Evolutionary conservation across 2,797 vertebrate species (phyloP).

Genomic region (Furcifer pardalis): DNA sequence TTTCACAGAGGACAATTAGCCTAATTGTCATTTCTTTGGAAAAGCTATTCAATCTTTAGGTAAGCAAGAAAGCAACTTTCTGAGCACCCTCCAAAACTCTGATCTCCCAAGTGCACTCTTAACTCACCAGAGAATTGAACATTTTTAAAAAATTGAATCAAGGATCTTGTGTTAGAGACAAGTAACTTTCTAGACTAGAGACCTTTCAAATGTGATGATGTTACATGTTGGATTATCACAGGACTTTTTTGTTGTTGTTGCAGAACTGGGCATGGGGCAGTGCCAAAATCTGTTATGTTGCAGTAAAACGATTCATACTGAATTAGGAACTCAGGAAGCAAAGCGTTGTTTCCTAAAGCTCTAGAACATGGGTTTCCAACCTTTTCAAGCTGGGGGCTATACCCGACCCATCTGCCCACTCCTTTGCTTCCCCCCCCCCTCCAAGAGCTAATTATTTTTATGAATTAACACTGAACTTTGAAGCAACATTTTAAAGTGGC

Average conservation of each 20-base stretch:
- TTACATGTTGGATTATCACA: neutral
- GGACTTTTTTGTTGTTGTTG: neutral
- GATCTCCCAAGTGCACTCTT: neutral
- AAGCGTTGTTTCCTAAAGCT: too few species aligned
- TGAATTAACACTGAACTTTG: too few species aligned
- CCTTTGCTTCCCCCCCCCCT: neutral
- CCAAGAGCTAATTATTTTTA: too few species aligned
- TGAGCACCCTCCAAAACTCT: neutral
- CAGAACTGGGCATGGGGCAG: neutral
- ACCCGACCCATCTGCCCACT: neutral
- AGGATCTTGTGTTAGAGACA: neutral
- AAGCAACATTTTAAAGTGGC: too few species aligned
- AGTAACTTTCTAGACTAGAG: neutral
- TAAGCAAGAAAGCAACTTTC: neutral
- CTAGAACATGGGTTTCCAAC: too few species aligned
- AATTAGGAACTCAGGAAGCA: neutral
- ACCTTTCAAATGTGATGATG: neutral
- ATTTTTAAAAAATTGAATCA: neutral
- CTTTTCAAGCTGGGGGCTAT: too few species aligned
- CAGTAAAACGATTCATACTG: neutral
- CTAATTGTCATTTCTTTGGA: neutral
- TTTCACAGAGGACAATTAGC: neutral
- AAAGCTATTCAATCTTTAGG: neutral
- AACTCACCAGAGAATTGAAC: too few species aligned
- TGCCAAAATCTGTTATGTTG: neutral